Evolutionary conservation across 2,113 vertebrate genomes (phyloP).

Genomic region (Carassius carassius): DNA sequence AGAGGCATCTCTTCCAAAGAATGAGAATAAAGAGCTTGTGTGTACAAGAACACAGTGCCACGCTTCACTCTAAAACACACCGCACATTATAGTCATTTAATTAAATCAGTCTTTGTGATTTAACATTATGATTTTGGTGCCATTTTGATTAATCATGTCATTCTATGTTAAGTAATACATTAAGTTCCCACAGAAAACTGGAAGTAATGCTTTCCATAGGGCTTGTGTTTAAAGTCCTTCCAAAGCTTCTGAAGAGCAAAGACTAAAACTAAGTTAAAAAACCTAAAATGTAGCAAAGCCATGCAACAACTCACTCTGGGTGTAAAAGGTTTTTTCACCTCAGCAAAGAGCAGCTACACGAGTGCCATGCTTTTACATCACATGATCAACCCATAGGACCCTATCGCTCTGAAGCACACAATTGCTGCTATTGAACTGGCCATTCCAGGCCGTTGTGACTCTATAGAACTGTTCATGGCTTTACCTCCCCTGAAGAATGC

Average conservation of each 20-base stretch:
- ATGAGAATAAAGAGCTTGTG: not conserved
- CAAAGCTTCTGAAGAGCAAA: not conserved
- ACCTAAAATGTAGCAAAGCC: not conserved
- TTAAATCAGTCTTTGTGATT: not conserved
- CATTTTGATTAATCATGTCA: not conserved
- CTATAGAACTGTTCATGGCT: slow-evolving; percentile 8
- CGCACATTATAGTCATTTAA: not conserved
- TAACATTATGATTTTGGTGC: not conserved
- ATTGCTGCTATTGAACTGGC: slow-evolving; percentile 14
- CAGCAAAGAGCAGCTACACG: slow-evolving; percentile 3
- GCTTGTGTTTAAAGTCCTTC: not conserved
- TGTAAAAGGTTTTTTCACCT: not conserved
- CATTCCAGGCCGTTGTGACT: slow-evolving; percentile 19
- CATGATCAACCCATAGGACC: slow-evolving; percentile 1
- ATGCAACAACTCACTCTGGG: not conserved
- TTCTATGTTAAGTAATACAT: not conserved
- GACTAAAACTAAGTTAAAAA: not conserved
- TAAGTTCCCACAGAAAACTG: not conserved
- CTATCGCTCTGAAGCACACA: not conserved
- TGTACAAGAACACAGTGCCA: not conserved
- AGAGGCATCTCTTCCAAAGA: not conserved
- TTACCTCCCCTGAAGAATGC: not conserved
- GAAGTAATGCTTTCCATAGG: not conserved
- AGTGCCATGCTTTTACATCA: slow-evolving; percentile 20
- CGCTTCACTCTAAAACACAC: not conserved